phyloP scores from a whole-genome alignment of 2,113 vertebrate species.

The Xenopus laevis region DNA sequence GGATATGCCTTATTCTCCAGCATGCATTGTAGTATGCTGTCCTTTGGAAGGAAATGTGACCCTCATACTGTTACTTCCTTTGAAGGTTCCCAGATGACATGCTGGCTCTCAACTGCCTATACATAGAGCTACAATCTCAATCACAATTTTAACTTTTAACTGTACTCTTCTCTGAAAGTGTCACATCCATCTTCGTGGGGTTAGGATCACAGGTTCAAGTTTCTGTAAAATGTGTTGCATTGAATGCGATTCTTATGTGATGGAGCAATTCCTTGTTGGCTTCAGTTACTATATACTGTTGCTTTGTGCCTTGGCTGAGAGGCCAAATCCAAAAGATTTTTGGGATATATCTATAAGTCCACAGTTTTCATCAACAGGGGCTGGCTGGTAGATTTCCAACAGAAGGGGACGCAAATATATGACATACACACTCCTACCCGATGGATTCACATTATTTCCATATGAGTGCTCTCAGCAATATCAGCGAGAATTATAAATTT shows the following conservation, averaged over 20 bases:
- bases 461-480: no score
- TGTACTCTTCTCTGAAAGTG: not conserved
- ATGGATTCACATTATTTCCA: not conserved
- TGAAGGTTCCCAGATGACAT: not conserved
- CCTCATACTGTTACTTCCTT: not conserved
- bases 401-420: not conserved
- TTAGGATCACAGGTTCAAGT: no score
- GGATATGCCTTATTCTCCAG: slow-evolving; percentile 39
- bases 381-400: slow-evolving; percentile 4
- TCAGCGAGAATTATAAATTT: no score
- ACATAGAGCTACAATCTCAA: not conserved
- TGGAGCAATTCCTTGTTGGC: not conserved
- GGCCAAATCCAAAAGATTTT: not conserved
- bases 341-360: not conserved
- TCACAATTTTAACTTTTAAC: not conserved
- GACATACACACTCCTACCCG: not conserved
- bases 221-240: not conserved
- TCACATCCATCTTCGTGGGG: no score
- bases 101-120: not conserved
- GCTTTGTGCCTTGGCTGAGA: not conserved
- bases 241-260: not conserved
- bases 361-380: not conserved
- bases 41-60: slow-evolving; percentile 39
- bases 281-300: not conserved
- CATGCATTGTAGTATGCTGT: slow-evolving; percentile 29